Percentiles rank a stretch among this genome's conserved stretches.
Evolutionary conservation across 2,888 invertebrate species (phyloP).

Genomic region (Spilarctia lutea): DNA sequence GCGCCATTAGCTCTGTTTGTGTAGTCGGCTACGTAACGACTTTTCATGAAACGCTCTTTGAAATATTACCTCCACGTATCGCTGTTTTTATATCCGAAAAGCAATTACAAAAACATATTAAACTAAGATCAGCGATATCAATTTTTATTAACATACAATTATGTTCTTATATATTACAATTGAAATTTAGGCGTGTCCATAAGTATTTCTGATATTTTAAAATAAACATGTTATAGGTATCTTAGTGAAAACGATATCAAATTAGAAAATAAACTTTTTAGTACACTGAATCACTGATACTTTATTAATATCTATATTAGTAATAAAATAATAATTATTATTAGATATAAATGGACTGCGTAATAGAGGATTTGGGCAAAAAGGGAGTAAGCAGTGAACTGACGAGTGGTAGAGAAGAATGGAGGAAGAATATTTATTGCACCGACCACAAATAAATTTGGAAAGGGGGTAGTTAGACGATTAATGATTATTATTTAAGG

Average conservation of each 20-base stretch:
- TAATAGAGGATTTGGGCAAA: too few species aligned
- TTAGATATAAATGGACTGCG: too few species aligned
- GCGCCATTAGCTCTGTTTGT: conserved; percentile 79
- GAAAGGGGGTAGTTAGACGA: too few species aligned
- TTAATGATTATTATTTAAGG: too few species aligned
- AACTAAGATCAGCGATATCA: neutral
- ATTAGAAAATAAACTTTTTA: neutral
- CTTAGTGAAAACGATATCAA: neutral
- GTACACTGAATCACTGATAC: too few species aligned
- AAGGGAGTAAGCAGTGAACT: too few species aligned
- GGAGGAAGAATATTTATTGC: too few species aligned
- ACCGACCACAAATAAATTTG: too few species aligned
- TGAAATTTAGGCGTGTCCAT: neutral
- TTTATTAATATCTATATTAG: too few species aligned
- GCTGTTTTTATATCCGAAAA: conserved; percentile 31
- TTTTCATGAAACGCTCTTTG: conserved; percentile 41
- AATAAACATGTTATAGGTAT: neutral
- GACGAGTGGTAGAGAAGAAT: too few species aligned
- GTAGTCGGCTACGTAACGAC: conserved; percentile 51
- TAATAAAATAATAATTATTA: too few species aligned
- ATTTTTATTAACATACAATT: neutral
- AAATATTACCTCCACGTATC: conserved; percentile 36
- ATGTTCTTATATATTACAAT: neutral
- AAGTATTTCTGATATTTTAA: neutral
- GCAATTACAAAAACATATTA: conserved; percentile 33